Evolutionary conservation across 2,113 vertebrate genomes (phyloP), one percentile per base, ranked within the genome.

Genomic region (Australoheros scitulus): DNA sequence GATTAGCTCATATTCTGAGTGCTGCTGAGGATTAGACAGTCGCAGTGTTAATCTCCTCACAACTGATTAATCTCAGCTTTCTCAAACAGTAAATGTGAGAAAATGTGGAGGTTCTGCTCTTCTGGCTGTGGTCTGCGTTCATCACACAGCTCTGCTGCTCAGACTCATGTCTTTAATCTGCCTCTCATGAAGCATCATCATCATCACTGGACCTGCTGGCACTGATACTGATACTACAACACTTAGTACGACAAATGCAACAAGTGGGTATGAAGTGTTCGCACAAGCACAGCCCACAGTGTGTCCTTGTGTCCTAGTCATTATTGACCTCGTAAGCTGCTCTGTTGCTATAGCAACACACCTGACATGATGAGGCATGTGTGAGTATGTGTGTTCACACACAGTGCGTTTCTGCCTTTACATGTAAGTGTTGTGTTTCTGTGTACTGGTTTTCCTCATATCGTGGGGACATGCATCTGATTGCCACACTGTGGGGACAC

Each of bases 1-100:
- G 87, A 88, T 93, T 91, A 91, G 90, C 61, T 92, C 86, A 79
- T 79, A 77, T 83, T 90, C 88, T 29, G 70, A 90, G 91, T 89
- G 79, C 92, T 92, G 91, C 26, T 61, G 77, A 52, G 91, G 89
- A 93, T 93, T 92, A 93, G 61, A 87, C 58, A 47, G 17, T 65
- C 72, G 78, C 74, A 26, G 24, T 11, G 77, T 74, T 90, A 92
- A 93, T 91, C 89, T 88, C 84, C 84, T 93, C 80, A 17, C 18
- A 58, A 18, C 57, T 36, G 55, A 80, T 77, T 75, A 76, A 85
- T 81, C 82, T 85, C 77, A 63, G 29, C 41, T 22, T 32, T 58
- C 64, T 55, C 76, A 58, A 34, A 70, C 76, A 57, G 41, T 10
- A 59, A 47, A 70, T 20, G n/a, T n/a, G 74, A 83, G 81, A 15